Base-by-base conservation (phyloP, 2,797 vertebrate species). In the Pelochelys cantorii region DNA sequence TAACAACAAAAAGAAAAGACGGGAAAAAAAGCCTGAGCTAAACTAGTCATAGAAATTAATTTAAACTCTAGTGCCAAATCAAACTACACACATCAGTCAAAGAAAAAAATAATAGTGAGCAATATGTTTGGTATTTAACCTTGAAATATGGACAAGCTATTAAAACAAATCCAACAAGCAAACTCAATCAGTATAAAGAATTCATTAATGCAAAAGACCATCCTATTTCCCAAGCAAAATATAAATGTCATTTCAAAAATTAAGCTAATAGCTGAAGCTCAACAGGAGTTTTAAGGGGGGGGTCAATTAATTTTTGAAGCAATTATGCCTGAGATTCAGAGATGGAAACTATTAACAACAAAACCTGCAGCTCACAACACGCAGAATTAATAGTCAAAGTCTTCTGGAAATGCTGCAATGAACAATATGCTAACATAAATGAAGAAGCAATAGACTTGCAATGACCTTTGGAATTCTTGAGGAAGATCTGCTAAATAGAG, bases 151-250 rank as follows among this genome's bases (percentile, higher is more conserved):
- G 3, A 7, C 65, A 31, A 90, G 42, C 5, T 93, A 92, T 96
- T 94, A 93, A 91, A 91, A 96, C 53, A 59, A 92, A 88, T 88
- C 65, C 14, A 92, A 84, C 54, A 56, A 71, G 27, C 15, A 93
- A 92, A 95, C 31, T 81, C 3, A 92, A 89, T 93, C 85, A 93
- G 48, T 92, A 65, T 12, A 90, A 92, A 96, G 11, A 93, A 93
- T 85, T 4, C 20, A 95, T 68, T 92, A 93, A 81, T 56, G 79
- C 95, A 83, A 89, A 25, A 93, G 53, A 37, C 1, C 34, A 91
- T 68, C 77, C 91, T 92, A 81, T 93, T 93, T 93, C 31, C 25
- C 12, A 83, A 83, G 80, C 52, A 78, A 87, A 95, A 86, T n/a
- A 56, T 83, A 92, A 94, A 91, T 14, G 2, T 18, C 84, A 83